Evolutionary conservation across 2,888 invertebrate genomes (phyloP).

Genomic region (Fragum fragum): DNA sequence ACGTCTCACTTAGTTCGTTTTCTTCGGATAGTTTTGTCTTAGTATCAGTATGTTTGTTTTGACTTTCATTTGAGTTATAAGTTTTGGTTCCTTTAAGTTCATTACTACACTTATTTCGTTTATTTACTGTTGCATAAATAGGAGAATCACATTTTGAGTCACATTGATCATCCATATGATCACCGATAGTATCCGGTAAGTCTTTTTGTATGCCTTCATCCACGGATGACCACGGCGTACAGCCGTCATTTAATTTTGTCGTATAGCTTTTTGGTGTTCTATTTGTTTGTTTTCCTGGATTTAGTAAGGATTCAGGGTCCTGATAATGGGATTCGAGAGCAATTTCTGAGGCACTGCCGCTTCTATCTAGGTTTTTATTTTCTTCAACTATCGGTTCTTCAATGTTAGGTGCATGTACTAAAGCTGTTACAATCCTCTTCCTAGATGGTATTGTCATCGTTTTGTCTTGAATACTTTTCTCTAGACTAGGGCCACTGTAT

Average conservation of each 20-base stretch:
- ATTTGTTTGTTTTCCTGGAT: background rate
- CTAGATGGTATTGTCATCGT: background rate
- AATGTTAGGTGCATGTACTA: slow-evolving; percentile 25
- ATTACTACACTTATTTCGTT: slow-evolving; percentile 8
- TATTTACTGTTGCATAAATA: slow-evolving; percentile 57
- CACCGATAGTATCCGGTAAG: background rate
- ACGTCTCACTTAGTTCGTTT: background rate
- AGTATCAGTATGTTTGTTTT: background rate
- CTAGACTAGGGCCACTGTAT: slow-evolving; percentile 6
- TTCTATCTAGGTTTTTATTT: background rate
- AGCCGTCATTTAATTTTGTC: background rate
- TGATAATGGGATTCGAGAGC: slow-evolving; percentile 44
- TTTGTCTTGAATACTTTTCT: background rate
- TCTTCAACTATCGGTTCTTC: background rate
- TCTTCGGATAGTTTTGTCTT: background rate
- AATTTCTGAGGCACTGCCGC: background rate
- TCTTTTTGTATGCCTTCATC: slow-evolving; percentile 24
- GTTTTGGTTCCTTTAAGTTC: background rate
- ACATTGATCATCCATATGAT: background rate
- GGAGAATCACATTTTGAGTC: slow-evolving; percentile 25
- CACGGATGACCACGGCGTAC: slow-evolving; percentile 20
- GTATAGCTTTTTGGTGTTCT: background rate
- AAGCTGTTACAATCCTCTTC: slow-evolving; percentile 8
- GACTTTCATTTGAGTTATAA: background rate
- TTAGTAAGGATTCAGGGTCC: slow-evolving; percentile 38